Evolutionary conservation across 2,888 invertebrate species (phyloP).

Genomic region (Ectemnius cavifrons): DNA sequence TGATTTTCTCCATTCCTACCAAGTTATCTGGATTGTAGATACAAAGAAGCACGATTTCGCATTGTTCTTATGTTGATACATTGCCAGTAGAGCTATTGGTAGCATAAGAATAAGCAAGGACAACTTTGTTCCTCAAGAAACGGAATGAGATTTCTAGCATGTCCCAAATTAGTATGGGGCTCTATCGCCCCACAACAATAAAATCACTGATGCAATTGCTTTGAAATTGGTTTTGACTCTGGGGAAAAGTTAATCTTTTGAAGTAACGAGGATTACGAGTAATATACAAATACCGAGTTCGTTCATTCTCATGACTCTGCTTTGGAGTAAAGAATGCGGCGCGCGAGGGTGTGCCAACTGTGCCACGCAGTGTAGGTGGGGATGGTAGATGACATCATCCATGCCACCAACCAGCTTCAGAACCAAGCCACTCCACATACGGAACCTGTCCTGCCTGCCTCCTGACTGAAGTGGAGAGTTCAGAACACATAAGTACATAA

Average conservation of each 20-base stretch:
- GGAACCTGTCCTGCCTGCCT: slow-evolving; percentile 78
- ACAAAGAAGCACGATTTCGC: not conserved
- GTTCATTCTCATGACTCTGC: slow-evolving; percentile 78
- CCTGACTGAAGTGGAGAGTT: slow-evolving; percentile 78
- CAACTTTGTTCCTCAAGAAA: slow-evolving; percentile 44
- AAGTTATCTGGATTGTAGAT: too few species aligned
- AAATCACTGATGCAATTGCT: slow-evolving; percentile 39
- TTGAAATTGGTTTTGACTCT: slow-evolving; percentile 58
- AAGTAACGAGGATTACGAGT: slow-evolving; percentile 78
- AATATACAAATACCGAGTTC: slow-evolving; percentile 79
- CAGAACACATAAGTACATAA: slow-evolving; percentile 78
- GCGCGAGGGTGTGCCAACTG: slow-evolving; percentile 78
- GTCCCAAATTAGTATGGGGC: slow-evolving; percentile 39
- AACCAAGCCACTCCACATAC: slow-evolving; percentile 77
- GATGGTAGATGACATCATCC: slow-evolving; percentile 78
- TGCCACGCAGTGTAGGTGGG: slow-evolving; percentile 77
- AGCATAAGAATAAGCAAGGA: slow-evolving; percentile 46
- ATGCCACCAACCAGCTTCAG: slow-evolving; percentile 77
- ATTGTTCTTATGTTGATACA: slow-evolving; percentile 62
- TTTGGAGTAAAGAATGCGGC: slow-evolving; percentile 78
- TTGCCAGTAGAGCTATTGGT: slow-evolving; percentile 40
- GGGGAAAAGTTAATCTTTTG: slow-evolving; percentile 72
- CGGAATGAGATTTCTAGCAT: slow-evolving; percentile 42
- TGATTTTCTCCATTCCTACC: too few species aligned
- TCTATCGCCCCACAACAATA: slow-evolving; percentile 28